Evolutionary conservation across 2,888 invertebrate genomes (phyloP).

Genomic region (Hyposoter dolosus): DNA sequence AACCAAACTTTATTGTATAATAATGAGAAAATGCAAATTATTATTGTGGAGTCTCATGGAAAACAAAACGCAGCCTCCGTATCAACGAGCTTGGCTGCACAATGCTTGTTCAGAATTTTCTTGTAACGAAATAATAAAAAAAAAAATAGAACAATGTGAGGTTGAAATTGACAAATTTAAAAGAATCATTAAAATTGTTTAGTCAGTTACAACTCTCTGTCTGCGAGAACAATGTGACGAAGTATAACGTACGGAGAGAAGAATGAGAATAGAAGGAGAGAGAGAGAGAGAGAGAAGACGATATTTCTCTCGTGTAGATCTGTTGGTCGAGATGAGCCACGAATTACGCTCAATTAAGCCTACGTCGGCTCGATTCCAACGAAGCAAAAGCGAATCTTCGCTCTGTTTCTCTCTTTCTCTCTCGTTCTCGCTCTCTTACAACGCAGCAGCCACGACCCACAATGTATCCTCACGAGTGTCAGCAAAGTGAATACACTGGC

Average conservation of each 20-base stretch:
- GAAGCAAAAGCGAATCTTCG: conserved; percentile 54
- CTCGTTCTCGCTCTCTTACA: conserved; percentile 34
- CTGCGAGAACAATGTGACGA: neutral
- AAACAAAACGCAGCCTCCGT: neutral
- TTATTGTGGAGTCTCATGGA: neutral
- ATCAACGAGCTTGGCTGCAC: neutral
- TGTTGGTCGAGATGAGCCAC: conserved; percentile 63
- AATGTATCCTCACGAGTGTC: conserved; percentile 65
- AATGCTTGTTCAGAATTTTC: neutral
- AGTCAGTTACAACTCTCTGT: neutral
- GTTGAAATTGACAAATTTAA: neutral
- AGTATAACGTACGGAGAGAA: neutral
- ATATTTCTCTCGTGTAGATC: conserved; percentile 16
- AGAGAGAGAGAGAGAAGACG: neutral
- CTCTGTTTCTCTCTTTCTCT: conserved; percentile 16
- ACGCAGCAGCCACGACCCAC: conserved; percentile 43
- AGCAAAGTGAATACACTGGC: conserved; percentile 49
- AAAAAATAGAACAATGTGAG: neutral
- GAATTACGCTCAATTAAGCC: conserved; percentile 78
- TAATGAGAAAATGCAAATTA: neutral
- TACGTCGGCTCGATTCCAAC: conserved; percentile 71
- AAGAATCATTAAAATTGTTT: conserved; percentile 15
- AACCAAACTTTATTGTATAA: neutral
- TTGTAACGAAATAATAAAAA: neutral
- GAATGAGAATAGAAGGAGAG: neutral